Percentiles rank a stretch among this genome's conserved stretches.
Conservation (phyloP, 2,113 vertebrate species). For the Agapornis roseicollis region DNA sequence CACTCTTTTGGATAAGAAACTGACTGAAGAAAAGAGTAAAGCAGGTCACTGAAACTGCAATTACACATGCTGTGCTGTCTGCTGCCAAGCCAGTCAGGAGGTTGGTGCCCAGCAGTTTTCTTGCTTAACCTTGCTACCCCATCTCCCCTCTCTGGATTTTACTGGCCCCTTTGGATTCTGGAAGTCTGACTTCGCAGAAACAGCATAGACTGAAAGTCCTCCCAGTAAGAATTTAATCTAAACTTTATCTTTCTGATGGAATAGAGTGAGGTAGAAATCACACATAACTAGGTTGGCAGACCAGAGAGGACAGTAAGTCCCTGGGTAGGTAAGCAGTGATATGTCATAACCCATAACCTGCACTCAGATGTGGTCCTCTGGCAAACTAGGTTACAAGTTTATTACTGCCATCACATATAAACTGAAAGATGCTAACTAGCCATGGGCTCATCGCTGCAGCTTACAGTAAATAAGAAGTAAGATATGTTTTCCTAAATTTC, state of each 20-base stretch:
- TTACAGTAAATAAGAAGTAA: not conserved
- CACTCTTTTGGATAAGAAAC: not conserved
- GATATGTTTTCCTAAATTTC: not conserved
- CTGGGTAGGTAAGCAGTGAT: not conserved
- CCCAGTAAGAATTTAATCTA: not conserved
- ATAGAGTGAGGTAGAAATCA: not conserved
- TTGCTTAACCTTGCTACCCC: not conserved
- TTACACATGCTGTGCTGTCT: not conserved
- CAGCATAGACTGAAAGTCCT: not conserved
- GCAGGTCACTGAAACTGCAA: not conserved
- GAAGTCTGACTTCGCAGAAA: not conserved
- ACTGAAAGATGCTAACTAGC: not conserved
- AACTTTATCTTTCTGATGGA: not conserved
- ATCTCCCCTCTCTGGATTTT: not conserved
- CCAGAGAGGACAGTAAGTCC: not conserved
- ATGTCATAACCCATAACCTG: not conserved
- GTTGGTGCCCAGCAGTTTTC: not conserved
- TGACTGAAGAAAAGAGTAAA: not conserved
- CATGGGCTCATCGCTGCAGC: not conserved
- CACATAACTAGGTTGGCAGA: not conserved
- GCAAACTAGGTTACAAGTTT: not conserved
- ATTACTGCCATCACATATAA: not conserved
- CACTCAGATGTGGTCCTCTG: too few species aligned
- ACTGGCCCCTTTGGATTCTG: not conserved
- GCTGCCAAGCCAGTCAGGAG: not conserved